These are phyloP conservation scores for Microcebus jonahi DNA, from an alignment of 2,113 vertebrate genomes.

Conservation along the genomic window DNA sequence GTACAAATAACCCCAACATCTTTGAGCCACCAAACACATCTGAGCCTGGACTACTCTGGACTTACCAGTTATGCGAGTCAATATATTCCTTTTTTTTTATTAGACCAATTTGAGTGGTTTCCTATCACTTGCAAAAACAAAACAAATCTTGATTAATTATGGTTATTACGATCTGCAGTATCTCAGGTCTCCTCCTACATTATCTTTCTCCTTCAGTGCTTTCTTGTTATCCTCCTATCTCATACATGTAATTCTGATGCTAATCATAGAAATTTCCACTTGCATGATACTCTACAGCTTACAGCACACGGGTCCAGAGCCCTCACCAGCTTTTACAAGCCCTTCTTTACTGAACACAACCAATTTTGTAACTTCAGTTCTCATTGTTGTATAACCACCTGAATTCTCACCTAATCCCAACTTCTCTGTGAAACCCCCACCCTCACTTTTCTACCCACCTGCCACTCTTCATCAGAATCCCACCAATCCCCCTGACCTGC, in stretches of 20 bases:
- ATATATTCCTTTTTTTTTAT: not conserved
- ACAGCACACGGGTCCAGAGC: not conserved
- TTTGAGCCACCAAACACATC: not conserved
- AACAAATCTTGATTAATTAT: not conserved
- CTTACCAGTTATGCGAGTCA: not conserved
- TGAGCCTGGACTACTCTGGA: not conserved
- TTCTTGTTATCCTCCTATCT: not conserved
- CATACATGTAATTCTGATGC: not conserved
- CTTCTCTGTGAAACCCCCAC: not conserved
- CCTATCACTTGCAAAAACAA: not conserved
- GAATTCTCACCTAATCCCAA: not conserved
- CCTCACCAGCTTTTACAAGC: not conserved
- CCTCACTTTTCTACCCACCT: not conserved
- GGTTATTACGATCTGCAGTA: not conserved
- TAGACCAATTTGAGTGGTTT: not conserved
- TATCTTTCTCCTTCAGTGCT: not conserved
- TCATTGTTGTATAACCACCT: not conserved
- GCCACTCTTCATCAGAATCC: not conserved
- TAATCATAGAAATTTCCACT: not conserved
- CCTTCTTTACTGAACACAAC: not conserved
- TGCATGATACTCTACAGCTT: not conserved
- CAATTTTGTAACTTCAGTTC: not conserved
- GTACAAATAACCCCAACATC: not conserved
- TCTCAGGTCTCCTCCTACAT: not conserved
- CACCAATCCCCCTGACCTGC: not conserved